Base-by-base conservation (phyloP, 2,113 vertebrate species). In the Lipophrys pholis region DNA sequence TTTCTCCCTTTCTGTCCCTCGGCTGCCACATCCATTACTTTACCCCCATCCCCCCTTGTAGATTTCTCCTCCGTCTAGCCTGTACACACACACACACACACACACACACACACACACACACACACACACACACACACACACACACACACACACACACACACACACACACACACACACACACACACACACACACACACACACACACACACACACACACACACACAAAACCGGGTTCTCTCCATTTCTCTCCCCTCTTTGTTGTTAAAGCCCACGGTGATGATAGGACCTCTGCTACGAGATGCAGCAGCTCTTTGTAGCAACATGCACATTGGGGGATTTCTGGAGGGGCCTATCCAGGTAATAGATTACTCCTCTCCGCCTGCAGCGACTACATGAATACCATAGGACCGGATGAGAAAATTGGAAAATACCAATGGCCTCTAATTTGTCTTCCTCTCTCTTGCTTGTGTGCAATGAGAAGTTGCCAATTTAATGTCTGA, bases 391-490 rank as follows among this genome's bases (percentile, higher is more conserved):
- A n/a, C 12, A 15, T 17, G 45, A 17, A 38, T 55, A n/a, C 43
- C 38, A 41, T 41, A 69, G 58, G 15, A 63, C 8, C 8, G 6
- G 12, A 21, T 57, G 67, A 59, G 30, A 66, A 9, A 42, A 73
- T 36, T 71, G 59, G 17, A 39, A 48, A 61, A 49, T 46, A 63
- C 6, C 42, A 51, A 76, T 12, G 43, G 40, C 5, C 5, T 7
- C 6, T 5, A 8, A 43, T 73, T 63, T 38, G 45, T 68, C 78
- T 72, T 52, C 8, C n/a, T 67, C 62, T 21, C 5, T 30, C 15
- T 39, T 53, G 55, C 75, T 77, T 84, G 83, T 64, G 69, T 49
- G 49, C 69, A 42, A 8, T 56, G 84, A 71, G 61, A 1, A 5
- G 39, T 11, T 62, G 65, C 52, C 68, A 39, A 38, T 30, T 67